These are phyloP conservation scores for Drosophila busckii DNA, from an alignment of 1,140 invertebrate genomes.

Conservation along the genomic window DNA sequence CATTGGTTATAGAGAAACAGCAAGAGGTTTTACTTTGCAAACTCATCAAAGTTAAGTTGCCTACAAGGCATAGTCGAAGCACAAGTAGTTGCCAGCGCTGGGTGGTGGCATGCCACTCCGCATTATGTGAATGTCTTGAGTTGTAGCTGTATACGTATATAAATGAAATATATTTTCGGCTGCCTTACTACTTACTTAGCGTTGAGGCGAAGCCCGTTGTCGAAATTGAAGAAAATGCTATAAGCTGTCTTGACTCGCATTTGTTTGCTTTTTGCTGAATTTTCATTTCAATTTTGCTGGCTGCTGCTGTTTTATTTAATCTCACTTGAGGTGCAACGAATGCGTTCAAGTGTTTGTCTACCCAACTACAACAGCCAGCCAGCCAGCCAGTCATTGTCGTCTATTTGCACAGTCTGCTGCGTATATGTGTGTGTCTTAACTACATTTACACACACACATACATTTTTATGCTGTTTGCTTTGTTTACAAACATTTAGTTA, in stretches of 20 bases:
- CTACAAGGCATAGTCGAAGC: conserved; percentile 27
- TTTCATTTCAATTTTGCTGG: conserved; percentile 72
- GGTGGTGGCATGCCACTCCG: conserved; percentile 23
- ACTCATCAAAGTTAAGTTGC: conserved; percentile 74
- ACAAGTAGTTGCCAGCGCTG: conserved; percentile 5
- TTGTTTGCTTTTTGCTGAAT: conserved; percentile 69
- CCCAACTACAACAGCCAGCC: too few species aligned
- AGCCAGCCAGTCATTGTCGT: too few species aligned
- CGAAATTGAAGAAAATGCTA: conserved; percentile 21
- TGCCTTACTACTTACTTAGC: conserved; percentile 2
- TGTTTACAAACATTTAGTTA: too few species aligned
- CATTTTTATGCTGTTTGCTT: too few species aligned
- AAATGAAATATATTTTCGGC: conserved; percentile 59
- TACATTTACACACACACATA: too few species aligned
- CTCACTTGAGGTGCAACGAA: conserved; percentile 71
- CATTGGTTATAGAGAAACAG: background rate
- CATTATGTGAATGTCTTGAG: background rate
- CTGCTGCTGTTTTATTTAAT: conserved; percentile 69
- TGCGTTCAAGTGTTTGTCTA: conserved; percentile 55
- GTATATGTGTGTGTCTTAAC: too few species aligned
- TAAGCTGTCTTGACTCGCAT: conserved; percentile 69
- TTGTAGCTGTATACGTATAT: conserved; percentile 29
- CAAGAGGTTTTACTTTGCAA: conserved; percentile 52
- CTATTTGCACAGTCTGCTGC: too few species aligned
- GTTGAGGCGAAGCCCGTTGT: background rate